These are phyloP conservation scores for Anguilla anguilla DNA, from an alignment of 2,797 vertebrate species.

Conservation along the genomic window DNA sequence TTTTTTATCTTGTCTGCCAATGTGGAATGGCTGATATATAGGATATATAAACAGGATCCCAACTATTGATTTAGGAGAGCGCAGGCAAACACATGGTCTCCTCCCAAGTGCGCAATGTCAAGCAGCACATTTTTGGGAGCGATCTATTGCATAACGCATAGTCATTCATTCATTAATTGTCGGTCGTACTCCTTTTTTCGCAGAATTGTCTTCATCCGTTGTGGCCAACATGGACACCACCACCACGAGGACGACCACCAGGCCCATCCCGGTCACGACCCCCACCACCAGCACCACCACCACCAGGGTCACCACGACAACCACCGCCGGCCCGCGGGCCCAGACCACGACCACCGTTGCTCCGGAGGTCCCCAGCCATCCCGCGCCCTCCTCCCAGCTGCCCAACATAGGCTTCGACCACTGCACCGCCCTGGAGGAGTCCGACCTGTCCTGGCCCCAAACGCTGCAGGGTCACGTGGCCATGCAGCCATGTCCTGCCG, in stretches of 20 bases:
- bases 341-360: conserved; percentile 72
- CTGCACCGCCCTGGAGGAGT: conserved; percentile 84
- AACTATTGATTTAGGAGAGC: too few species aligned
- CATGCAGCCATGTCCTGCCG: conserved; percentile 86
- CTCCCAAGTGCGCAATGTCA: too few species aligned
- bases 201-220: conserved; percentile 84
- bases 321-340: conserved; percentile 71
- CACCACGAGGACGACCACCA: conserved; percentile 62
- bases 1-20: conserved; percentile 4
- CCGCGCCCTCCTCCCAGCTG: conserved; percentile 79
- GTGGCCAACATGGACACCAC: conserved; percentile 79
- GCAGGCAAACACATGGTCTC: too few species aligned
- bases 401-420: conserved; percentile 81
- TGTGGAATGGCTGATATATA: background rate
- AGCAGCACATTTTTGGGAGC: too few species aligned
- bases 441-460: conserved; percentile 89
- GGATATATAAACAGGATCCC: too few species aligned
- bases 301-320: conserved; percentile 54
- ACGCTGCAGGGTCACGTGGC: conserved; percentile 85
- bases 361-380: conserved; percentile 66
- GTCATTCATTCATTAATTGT: background rate
- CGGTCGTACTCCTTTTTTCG: conserved; percentile 17
- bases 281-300: conserved; percentile 54
- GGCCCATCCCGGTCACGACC: conserved; percentile 55
- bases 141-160: too few species aligned